Base-by-base conservation (phyloP, 23 tunicate species). In the Trididemnum nubilum region DNA sequence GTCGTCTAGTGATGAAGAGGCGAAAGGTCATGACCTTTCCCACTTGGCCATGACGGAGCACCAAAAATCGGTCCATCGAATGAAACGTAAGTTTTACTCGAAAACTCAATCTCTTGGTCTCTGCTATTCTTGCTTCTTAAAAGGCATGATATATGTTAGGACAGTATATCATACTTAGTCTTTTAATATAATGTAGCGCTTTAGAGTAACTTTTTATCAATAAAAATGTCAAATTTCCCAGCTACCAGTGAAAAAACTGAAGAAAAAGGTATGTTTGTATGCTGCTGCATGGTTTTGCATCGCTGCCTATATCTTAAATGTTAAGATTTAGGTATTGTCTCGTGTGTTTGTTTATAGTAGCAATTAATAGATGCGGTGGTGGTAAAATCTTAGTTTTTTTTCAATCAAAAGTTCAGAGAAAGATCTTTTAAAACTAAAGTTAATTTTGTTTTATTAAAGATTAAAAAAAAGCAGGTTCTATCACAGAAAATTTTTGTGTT, bases 51-150 rank as follows among this genome's bases (percentile, higher is more conserved):
- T 91, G 73, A 74, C 90, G 19, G 81, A 75, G 26, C 97, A 91
- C 49, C 97, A 91, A 67, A 85, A 81, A 61, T 2, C 59, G 28
- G 89, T 91, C 22, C 90, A 85, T 58, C 81, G 77, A 71, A 67
- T 91, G 90, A 91, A 91, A 85, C 59, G 97, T 91, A 85, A 78
- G 88, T 40, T 26, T 49, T 49, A 18, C 57, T 2, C 22, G 12
- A 49, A 12, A 49, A 49, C 57, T 18, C 57, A 9, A 49, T 12
- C 57, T 49, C 18, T n/a, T n/a, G n/a, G n/a, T n/a, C n/a, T 27
- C 52, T 26, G 15, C n/a, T 76, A 52, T n/a, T 52, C 23, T 52
- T 23, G 23, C 22, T n/a, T n/a, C n/a, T n/a, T n/a, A n/a, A n/a
- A n/a, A n/a, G n/a, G n/a, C n/a, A n/a, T n/a, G n/a, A n/a, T n/a